phyloP scores from a whole-genome alignment of 2,113 vertebrate species.

The Ibidorhyncha struthersii region DNA sequence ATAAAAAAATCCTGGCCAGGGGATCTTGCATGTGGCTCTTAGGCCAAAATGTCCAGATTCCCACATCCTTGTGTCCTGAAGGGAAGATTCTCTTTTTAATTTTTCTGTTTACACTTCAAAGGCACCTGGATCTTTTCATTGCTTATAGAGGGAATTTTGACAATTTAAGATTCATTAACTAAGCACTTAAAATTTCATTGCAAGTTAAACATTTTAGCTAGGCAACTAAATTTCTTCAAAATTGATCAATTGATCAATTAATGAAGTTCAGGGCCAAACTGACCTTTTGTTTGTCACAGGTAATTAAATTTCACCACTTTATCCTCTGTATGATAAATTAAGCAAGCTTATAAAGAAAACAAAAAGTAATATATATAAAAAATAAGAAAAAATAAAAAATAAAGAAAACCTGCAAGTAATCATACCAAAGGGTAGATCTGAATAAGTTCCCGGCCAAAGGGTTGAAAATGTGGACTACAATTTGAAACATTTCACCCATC shows the following conservation, averaged over 20 bases:
- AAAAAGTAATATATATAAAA: background rate
- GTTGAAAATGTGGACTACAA: background rate
- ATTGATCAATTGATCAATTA: background rate
- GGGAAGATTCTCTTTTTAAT: background rate
- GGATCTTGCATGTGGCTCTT: background rate
- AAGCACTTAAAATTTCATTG: background rate
- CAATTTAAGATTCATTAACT: background rate
- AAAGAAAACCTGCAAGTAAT: background rate
- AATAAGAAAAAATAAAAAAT: background rate
- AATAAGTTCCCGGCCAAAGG: background rate
- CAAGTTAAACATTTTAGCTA: background rate
- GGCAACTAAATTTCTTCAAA: background rate
- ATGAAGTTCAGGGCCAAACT: background rate
- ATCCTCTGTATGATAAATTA: background rate
- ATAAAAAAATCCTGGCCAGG: background rate
- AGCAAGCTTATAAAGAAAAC: background rate
- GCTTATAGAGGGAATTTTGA: background rate
- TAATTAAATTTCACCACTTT: background rate
- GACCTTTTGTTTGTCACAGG: background rate
- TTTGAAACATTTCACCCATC: background rate
- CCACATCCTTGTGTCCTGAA: background rate
- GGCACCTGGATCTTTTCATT: background rate
- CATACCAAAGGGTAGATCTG: background rate
- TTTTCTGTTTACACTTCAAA: background rate
- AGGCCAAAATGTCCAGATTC: background rate